Percentiles rank a stretch among this genome's conserved stretches.
Conservation (phyloP, 2,888 invertebrate species). For the Perizoma affinitatum region DNA sequence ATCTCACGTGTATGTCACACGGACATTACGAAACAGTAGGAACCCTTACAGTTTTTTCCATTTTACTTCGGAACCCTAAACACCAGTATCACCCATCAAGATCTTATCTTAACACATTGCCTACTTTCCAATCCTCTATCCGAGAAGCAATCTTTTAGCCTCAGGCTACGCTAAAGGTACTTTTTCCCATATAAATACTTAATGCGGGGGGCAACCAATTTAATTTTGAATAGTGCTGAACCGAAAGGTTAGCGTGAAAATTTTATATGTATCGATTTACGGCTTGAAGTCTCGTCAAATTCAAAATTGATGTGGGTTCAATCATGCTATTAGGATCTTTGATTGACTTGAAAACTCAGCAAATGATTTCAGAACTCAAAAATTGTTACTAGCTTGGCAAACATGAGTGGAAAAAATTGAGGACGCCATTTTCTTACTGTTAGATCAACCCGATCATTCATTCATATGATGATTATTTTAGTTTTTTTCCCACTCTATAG, state of each 20-base stretch:
- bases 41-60: background rate
- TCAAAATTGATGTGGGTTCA: background rate
- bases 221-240: slow-evolving; percentile 38
- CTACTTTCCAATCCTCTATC: slow-evolving; percentile 19
- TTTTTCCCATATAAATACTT: slow-evolving; percentile 28
- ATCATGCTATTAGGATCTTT: no score
- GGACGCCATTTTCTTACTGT: no score
- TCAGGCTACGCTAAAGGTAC: background rate
- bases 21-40: no score
- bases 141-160: slow-evolving; percentile 5
- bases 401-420: no score
- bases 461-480: no score
- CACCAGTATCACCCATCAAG: slow-evolving; percentile 20
- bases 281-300: background rate
- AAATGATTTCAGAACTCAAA: no score
- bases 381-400: no score
- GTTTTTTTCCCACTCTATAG: no score
- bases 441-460: no score
- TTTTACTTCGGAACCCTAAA: background rate
- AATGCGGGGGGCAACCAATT: slow-evolving; percentile 29
- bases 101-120: slow-evolving; percentile 26
- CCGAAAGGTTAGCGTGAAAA: slow-evolving; percentile 27
- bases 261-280: slow-evolving; percentile 31
- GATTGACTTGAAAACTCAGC: no score
- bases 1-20: no score